These are phyloP conservation scores for Linurgus olivaceus DNA, from an alignment of 2,797 vertebrate species.

Conservation along the genomic window DNA sequence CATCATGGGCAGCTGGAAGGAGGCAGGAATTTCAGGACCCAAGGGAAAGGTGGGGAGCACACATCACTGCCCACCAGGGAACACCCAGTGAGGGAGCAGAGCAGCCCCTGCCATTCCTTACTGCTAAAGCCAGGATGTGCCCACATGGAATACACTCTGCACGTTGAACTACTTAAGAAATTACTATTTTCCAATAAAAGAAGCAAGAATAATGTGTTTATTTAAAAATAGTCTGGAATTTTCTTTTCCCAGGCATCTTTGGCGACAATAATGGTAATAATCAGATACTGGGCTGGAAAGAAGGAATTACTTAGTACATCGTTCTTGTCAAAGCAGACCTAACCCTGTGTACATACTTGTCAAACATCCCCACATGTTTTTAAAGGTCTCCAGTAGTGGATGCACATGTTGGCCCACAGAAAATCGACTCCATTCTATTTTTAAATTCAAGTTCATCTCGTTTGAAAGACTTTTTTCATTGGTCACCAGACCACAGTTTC, in stretches of 20 bases:
- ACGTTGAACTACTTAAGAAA: background rate
- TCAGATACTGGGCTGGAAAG: background rate
- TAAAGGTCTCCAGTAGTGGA: background rate
- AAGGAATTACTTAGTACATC: background rate
- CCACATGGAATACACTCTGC: background rate
- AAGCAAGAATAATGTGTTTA: background rate
- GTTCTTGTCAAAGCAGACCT: background rate
- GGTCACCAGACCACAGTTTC: background rate
- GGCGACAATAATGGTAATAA: background rate
- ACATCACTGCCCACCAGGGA: background rate
- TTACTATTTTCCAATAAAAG: background rate
- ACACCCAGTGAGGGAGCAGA: background rate
- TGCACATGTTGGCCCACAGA: background rate
- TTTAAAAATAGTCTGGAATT: background rate
- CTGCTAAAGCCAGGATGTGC: background rate
- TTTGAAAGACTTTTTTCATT: background rate
- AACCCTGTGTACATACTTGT: accelerated
- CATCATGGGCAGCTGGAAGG: background rate
- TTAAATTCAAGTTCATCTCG: background rate
- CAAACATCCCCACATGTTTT: background rate
- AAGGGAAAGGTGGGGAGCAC: background rate
- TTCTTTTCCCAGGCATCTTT: background rate
- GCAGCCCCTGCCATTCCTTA: accelerated
- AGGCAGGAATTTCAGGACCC: background rate
- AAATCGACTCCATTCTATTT: background rate